Percentiles rank a stretch among this genome's conserved stretches.
Evolutionary conservation across 1,140 invertebrate genomes (phyloP).

Genomic region (Pseudomyrmex pallidus): DNA sequence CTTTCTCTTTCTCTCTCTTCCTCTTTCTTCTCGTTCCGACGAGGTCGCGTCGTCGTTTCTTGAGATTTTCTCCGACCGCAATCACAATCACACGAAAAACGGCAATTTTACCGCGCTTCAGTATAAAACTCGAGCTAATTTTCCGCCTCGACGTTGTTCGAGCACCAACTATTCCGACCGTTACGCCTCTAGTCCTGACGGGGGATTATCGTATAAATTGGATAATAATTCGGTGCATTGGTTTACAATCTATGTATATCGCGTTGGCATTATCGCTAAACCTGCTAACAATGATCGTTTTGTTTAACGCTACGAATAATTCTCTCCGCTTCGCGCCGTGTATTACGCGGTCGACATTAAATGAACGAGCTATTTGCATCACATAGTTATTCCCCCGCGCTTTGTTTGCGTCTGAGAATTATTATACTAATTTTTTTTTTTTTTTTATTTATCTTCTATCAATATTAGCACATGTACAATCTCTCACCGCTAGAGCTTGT

Average conservation of each 20-base stretch:
- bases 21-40: background rate
- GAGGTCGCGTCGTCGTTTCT: background rate
- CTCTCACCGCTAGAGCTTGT: no score
- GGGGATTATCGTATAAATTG: constrained; percentile 46
- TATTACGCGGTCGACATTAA: constrained; percentile 23
- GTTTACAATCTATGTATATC: constrained; percentile 47
- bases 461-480: background rate
- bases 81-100: background rate
- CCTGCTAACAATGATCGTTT: constrained; percentile 38
- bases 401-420: background rate
- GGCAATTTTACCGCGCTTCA: background rate
- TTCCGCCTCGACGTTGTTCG: background rate
- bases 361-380: constrained; percentile 2
- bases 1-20: no score
- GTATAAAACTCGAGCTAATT: constrained; percentile 19
- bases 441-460: background rate
- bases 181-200: background rate
- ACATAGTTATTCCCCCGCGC: background rate
- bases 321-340: background rate
- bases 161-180: background rate
- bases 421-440: constrained; percentile 4
- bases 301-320: constrained; percentile 50
- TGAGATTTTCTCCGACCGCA: background rate
- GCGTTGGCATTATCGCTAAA: constrained; percentile 36
- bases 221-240: constrained; percentile 52